phyloP scores from a whole-genome alignment of 2,113 vertebrate species.

The Hymenochirus boettgeri region DNA sequence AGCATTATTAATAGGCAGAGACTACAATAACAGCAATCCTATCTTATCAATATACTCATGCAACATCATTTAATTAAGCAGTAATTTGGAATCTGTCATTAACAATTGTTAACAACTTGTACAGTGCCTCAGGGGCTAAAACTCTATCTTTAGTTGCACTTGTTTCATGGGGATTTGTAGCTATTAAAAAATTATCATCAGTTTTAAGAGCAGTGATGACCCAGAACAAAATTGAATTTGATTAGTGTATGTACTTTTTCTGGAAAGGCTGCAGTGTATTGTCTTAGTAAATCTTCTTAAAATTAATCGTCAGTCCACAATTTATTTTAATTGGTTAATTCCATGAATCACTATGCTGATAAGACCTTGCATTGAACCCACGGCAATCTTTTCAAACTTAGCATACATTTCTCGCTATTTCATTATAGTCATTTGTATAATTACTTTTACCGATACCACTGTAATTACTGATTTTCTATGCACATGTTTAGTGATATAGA shows the following conservation, averaged over 20 bases:
- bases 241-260: constrained; percentile 46
- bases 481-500: too few species aligned
- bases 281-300: too few species aligned
- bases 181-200: constrained; percentile 50
- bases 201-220: constrained; percentile 52
- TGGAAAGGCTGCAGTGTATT: too few species aligned
- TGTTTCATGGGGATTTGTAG: constrained; percentile 54
- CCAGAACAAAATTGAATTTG: constrained; percentile 40
- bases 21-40: constrained; percentile 41
- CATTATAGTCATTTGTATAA: too few species aligned
- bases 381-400: too few species aligned
- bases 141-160: constrained; percentile 44
- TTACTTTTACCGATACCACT: too few species aligned
- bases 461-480: too few species aligned
- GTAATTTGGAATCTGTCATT: constrained; percentile 50
- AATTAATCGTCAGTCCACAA: too few species aligned
- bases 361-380: too few species aligned
- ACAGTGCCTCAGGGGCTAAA: constrained; percentile 47
- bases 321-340: too few species aligned
- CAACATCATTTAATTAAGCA: constrained; percentile 46
- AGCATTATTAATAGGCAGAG: constrained; percentile 19
- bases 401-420: too few species aligned
- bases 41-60: constrained; percentile 38
- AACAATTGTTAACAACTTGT: constrained; percentile 49
- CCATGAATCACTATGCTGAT: too few species aligned